Conservation (phyloP, 2,888 invertebrate species). For the Drosophila robusta region DNA sequence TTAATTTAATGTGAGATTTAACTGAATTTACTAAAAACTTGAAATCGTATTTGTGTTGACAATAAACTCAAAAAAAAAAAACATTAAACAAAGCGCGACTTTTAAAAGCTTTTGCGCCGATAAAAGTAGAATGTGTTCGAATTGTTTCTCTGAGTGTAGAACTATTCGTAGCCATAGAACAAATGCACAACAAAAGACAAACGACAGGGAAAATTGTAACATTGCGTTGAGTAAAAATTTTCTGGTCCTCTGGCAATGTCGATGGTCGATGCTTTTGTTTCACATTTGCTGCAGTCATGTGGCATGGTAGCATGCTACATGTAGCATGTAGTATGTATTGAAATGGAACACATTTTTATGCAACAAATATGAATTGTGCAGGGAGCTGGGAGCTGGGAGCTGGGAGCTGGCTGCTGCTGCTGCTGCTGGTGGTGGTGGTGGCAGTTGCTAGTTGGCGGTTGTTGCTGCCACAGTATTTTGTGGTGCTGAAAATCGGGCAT, state of each 20-base stretch:
- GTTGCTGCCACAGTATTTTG: conserved; percentile 58
- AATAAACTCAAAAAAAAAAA: neutral
- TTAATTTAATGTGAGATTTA: too few species aligned
- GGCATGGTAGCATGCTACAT: conserved; percentile 24
- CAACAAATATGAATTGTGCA: conserved; percentile 60
- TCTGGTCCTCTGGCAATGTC: conserved; percentile 33
- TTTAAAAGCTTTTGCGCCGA: neutral
- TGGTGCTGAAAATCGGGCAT: conserved; percentile 75
- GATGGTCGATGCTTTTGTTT: conserved; percentile 52
- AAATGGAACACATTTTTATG: conserved; percentile 68
- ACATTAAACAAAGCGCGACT: too few species aligned
- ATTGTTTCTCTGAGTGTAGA: conserved; percentile 2
- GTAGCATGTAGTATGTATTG: conserved; percentile 49
- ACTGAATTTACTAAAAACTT: too few species aligned
- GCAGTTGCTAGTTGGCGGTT: conserved; percentile 11
- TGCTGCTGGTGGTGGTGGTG: neutral
- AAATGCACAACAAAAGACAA: conserved; percentile 27
- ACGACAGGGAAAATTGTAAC: conserved; percentile 39
- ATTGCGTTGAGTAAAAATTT: conserved; percentile 42
- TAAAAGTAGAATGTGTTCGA: neutral
- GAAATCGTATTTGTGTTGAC: too few species aligned
- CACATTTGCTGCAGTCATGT: conserved; percentile 30
- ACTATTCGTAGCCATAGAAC: conserved; percentile 6
- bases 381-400: conserved; percentile 3
- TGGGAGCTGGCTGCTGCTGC: conserved; percentile 1